Conservation (phyloP, 2,888 invertebrate species). For the Lithophane semibrunnea region DNA sequence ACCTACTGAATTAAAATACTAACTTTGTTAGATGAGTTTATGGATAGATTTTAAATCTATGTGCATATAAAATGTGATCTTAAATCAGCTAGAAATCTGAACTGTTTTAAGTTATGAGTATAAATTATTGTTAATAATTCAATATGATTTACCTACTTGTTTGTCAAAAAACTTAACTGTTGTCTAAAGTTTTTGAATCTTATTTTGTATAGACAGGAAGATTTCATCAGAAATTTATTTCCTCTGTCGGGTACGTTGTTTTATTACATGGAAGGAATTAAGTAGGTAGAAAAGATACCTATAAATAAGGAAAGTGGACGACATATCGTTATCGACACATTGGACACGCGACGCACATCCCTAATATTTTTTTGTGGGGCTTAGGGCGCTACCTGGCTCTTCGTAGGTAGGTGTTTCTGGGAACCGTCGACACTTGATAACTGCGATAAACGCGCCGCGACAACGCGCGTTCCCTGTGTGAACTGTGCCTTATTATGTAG, state of each 20-base stretch:
- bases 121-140: neutral
- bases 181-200: neutral
- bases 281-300: neutral
- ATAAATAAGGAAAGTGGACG: constrained; percentile 1
- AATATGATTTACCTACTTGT: neutral
- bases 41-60: constrained; percentile 8
- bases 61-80: neutral
- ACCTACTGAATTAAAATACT: constrained; percentile 28
- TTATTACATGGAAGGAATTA: constrained; percentile 1
- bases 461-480: constrained; percentile 41
- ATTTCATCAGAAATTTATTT: neutral
- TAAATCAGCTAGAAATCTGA: neutral
- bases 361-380: constrained; percentile 70
- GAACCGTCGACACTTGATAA: constrained; percentile 81
- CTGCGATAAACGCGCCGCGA: constrained; percentile 63
- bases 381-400: constrained; percentile 83
- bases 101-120: too few relatives aligned
- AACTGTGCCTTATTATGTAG: constrained; percentile 35
- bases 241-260: neutral
- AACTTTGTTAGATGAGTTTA: constrained; percentile 15
- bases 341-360: constrained; percentile 55
- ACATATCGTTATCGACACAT: constrained; percentile 53
- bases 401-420: constrained; percentile 84
- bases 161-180: neutral
- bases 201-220: neutral